Base-by-base conservation (phyloP, 2,888 invertebrate species). In the Drosophila fungiperda region DNA sequence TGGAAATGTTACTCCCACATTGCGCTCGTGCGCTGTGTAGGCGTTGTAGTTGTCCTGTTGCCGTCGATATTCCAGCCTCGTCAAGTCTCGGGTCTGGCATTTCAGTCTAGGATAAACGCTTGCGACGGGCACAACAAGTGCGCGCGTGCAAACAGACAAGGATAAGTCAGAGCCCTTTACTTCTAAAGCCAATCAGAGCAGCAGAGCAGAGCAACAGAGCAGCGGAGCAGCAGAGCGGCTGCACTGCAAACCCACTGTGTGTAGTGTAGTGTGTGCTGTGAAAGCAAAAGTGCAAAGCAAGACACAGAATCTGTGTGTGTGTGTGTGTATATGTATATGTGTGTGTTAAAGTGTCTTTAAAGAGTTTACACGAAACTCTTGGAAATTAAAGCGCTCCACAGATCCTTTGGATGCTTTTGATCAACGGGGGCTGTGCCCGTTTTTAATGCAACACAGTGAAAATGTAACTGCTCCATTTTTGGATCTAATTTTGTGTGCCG, bases 21-120 rank as follows among this genome's bases (percentile, higher is more conserved):
- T 36, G 63, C 49, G 53, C 49, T 79, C 64, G 79, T 69, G 70
- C 73, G 67, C 64, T 53, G 57, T 83, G 83, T 83, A 80, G 82
- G 84, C 26, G 26, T 26, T 57, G 84, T 87, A 73, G 29, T 29
- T 75, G 72, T 74, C 72, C 65, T 64, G 66, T 50, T 65, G 42
- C 57, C 71, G 80, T 78, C 83, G 73, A 79, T 84, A 76, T 92
- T 93, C 92, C 92, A 92, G 90, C 83, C 89, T 83, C 83, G 82
- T 87, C 80, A 81, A 74, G 86, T 67, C 75, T 89, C 81, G 81
- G 73, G 68, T 57, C 29, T 64, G 71, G 49, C 58, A 54, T 49
- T 89, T 92, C 92, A 93, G 93, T 93, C 92, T 92, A 93, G 93
- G 92, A 92, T 92, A 92, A 92, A 93, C 92, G 92, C 92, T 93